Evolutionary conservation across 2,888 invertebrate species (phyloP).

Genomic region (Pasiphila rectangulata): DNA sequence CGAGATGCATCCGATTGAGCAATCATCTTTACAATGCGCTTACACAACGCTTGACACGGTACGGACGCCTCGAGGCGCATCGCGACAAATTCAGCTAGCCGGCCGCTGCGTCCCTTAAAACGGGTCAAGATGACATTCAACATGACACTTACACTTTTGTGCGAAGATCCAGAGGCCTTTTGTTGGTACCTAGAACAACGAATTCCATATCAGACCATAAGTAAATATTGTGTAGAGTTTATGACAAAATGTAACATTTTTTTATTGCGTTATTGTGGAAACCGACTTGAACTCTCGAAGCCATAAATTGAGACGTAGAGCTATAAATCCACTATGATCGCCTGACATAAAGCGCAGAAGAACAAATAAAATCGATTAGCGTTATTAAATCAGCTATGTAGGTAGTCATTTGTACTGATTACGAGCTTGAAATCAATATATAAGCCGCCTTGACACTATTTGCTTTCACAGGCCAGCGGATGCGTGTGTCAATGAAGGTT

Average conservation of each 20-base stretch:
- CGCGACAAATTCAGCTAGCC: conserved; percentile 32
- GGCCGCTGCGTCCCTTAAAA: conserved; percentile 21
- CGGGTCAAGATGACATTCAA: conserved; percentile 24
- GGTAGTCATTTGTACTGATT: conserved; percentile 58
- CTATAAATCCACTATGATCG: conserved; percentile 16
- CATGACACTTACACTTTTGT: conserved; percentile 63
- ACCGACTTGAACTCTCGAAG: conserved; percentile 4
- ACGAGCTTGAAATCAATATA: conserved; percentile 69
- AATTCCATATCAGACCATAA: conserved; percentile 4
- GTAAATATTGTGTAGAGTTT: not conserved
- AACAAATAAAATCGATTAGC: conserved; percentile 38
- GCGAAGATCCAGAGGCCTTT: conserved; percentile 39
- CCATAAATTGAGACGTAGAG: conserved; percentile 17
- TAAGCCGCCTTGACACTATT: conserved; percentile 72
- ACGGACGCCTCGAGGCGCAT: conserved; percentile 37
- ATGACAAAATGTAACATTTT: not conserved
- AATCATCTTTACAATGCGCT: conserved; percentile 64
- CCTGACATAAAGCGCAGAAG: conserved; percentile 13
- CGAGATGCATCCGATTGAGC: conserved; percentile 75
- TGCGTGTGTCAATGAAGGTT: conserved; percentile 58
- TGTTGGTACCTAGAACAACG: conserved; percentile 50
- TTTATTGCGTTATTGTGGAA: not conserved
- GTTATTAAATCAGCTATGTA: conserved; percentile 50
- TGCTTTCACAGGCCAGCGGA: conserved; percentile 62
- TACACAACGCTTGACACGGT: conserved; percentile 58